Evolutionary conservation across 2,888 invertebrate genomes (phyloP), one percentile per base, ranked within the genome.

Genomic region (Sisyra terminalis): DNA sequence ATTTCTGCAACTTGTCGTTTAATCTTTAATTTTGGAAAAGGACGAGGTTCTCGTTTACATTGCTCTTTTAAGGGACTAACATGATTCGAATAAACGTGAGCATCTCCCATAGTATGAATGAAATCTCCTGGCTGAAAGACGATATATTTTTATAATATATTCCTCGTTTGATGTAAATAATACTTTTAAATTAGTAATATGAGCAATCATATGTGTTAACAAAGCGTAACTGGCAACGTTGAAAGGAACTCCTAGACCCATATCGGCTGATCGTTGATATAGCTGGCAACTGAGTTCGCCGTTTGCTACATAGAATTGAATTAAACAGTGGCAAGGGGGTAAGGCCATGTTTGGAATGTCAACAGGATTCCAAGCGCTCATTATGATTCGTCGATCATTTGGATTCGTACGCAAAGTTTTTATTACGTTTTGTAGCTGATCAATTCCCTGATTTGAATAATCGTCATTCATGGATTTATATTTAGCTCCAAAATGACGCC

Each of bases 211-310:
- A 53, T 82, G 83, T 2, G 93, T 94, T 3, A 97, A 69, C 18
- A 97, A 60, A 2, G 96, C 75, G 63, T 97, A 98, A 52, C 94
- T 94, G 39, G 97, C 96, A 52, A 98, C 92, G 63, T 97, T 97
- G 61, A 97, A 97, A 9, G 96, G 96, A 0, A 96, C 93, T n/a
- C 97, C 97, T 2, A 97, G 69, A 2, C 94, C 94, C 83, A 97
- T 88, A 58, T 98, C 97, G 6, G 92, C 97, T 52, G 94, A 94
- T 49, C 97, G 72, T 62, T 98, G 97, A 59, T 96, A 96, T 49
- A 97, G 61, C 52, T 90, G 82, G 55, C 93, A 94, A 0, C 89
- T 90, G 1, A 98, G 65, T 59, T 87, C 85, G 2, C 76, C 78
- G 51, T 73, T 65, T 1, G 78, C 73, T 0, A 97, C 94, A 65